phyloP scores from a whole-genome alignment of 2,888 invertebrate genomes.

The Ellobium chinense region DNA sequence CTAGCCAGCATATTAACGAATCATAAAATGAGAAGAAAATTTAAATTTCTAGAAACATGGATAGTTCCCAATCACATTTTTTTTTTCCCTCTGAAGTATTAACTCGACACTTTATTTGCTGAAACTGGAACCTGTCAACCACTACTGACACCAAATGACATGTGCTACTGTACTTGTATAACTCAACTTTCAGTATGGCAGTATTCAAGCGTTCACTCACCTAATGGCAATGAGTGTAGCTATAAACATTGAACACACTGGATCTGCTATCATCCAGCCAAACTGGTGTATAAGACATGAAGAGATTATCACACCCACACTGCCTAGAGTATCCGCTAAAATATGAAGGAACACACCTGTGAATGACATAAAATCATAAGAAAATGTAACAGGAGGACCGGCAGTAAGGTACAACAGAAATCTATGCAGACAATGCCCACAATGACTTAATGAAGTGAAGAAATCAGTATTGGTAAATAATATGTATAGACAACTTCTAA shows the following conservation, averaged over 20 bases:
- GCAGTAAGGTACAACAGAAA: background rate
- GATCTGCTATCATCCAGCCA: slow-evolving; percentile 99
- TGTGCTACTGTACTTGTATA: background rate
- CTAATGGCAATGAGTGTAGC: slow-evolving; percentile 93
- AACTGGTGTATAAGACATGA: slow-evolving; percentile 95
- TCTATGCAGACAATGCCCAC: too few relatives aligned
- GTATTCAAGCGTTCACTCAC: slow-evolving; percentile 80
- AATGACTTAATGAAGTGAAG: too few relatives aligned
- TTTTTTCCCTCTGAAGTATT: too few relatives aligned
- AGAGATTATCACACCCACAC: slow-evolving; percentile 97
- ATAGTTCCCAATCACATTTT: too few relatives aligned
- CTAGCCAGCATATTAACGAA: too few relatives aligned
- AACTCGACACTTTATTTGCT: too few relatives aligned
- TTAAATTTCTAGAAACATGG: too few relatives aligned
- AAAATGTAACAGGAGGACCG: background rate
- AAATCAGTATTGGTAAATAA: too few relatives aligned
- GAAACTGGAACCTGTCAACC: too few relatives aligned
- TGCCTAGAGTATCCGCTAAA: slow-evolving; percentile 96
- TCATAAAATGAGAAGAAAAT: too few relatives aligned
- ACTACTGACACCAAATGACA: background rate
- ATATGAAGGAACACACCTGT: slow-evolving; percentile 96
- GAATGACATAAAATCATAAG: slow-evolving; percentile 47
- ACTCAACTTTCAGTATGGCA: background rate
- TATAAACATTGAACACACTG: slow-evolving; percentile 98
- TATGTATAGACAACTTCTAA: too few relatives aligned